phyloP scores from a whole-genome alignment of 2,113 vertebrate species.

The Hippocampus guttulatus region DNA sequence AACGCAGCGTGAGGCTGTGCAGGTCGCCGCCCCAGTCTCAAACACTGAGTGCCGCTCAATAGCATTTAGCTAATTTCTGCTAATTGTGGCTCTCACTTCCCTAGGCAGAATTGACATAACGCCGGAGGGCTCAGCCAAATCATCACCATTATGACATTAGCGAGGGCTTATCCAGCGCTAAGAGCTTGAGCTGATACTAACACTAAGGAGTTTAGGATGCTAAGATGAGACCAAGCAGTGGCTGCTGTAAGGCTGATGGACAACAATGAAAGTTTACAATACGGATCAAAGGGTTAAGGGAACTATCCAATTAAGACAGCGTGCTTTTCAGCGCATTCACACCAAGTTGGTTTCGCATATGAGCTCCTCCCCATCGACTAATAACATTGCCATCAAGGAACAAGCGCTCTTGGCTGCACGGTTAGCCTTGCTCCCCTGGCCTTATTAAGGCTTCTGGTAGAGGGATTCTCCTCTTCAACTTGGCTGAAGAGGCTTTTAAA shows the following conservation, averaged over 20 bases:
- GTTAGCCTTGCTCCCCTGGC: conserved; percentile 46
- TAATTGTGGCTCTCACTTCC: conserved; percentile 65
- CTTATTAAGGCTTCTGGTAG: conserved; percentile 65
- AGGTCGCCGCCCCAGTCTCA: conserved; percentile 50
- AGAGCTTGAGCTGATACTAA: conserved; percentile 74
- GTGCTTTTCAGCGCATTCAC: conserved; percentile 46
- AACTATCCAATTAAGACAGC: conserved; percentile 67
- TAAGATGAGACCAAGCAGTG: conserved; percentile 66
- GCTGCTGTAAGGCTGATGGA: conserved; percentile 66
- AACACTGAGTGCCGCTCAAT: conserved; percentile 46
- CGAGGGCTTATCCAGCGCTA: conserved; percentile 71
- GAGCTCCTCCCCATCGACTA: conserved; percentile 42
- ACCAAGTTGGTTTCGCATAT: conserved; percentile 41
- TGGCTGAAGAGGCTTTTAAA: conserved; percentile 71
- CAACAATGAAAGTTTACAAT: conserved; percentile 72
- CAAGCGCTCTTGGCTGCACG: conserved; percentile 47
- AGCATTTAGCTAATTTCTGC: conserved; percentile 66
- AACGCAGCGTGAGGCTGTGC: conserved; percentile 25
- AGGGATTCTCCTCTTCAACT: conserved; percentile 67
- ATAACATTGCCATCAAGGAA: conserved; percentile 61
- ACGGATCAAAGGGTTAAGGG: conserved; percentile 67
- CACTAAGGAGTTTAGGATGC: conserved; percentile 74
- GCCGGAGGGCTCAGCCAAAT: conserved; percentile 69
- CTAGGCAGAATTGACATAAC: conserved; percentile 65
- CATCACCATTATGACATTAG: conserved; percentile 75